Percentiles rank a stretch among this genome's conserved stretches.
Conservation (phyloP, 2,797 vertebrate species). For the Takifugu rubripes region DNA sequence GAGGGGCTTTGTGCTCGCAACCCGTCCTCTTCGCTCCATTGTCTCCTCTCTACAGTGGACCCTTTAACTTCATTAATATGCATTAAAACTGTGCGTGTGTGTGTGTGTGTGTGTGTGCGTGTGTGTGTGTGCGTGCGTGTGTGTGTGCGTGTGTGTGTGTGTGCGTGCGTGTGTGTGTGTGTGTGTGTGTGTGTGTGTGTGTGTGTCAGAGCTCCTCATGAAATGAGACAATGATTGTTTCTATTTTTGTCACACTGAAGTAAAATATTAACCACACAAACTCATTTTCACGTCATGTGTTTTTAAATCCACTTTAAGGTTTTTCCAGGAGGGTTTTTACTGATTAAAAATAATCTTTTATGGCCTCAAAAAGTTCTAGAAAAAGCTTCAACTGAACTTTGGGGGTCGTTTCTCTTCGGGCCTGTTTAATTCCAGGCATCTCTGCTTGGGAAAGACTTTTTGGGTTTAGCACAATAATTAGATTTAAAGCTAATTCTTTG, state of each 20-base stretch:
- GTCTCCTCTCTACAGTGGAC: constrained; percentile 55
- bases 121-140: constrained; percentile 9
- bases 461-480: too few relatives aligned
- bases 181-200: constrained; percentile 20
- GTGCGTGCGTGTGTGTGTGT: constrained; percentile 32
- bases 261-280: constrained; percentile 43
- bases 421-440: too few relatives aligned
- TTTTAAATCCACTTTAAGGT: constrained; percentile 22
- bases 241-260: constrained; percentile 41
- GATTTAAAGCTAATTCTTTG: too few relatives aligned
- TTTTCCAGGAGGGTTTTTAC: constrained; percentile 6
- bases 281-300: constrained; percentile 36
- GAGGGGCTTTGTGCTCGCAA: constrained; percentile 56
- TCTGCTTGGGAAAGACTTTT: not conserved
- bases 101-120: constrained; percentile 34
- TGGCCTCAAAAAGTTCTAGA: not conserved
- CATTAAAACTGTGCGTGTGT: constrained; percentile 61
- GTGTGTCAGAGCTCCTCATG: constrained; percentile 37
- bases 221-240: constrained; percentile 39
- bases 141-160: constrained; percentile 34
- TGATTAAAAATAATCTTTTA: constrained; percentile 15
- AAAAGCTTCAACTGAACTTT: too few relatives aligned
- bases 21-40: constrained; percentile 50
- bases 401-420: not conserved
- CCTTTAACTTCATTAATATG: constrained; percentile 75